Evolutionary conservation across 1,140 invertebrate species (phyloP).

Genomic region (Neelides sp.): DNA sequence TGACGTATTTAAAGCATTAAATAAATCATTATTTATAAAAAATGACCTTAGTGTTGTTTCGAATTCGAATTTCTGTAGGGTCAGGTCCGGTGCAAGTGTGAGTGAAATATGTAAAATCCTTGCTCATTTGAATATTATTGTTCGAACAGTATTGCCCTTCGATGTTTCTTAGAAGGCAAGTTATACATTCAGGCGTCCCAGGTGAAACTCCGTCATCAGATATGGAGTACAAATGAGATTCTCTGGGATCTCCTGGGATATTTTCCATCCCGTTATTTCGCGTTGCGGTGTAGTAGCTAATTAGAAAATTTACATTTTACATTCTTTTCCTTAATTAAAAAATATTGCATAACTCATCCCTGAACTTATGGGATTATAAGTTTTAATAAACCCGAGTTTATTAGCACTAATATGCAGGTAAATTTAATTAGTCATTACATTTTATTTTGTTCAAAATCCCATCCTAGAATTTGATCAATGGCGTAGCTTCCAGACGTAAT

Average conservation of each 20-base stretch:
- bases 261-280: no score
- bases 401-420: no score
- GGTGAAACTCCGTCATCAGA: conserved; percentile 35
- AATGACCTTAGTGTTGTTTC: conserved; percentile 10
- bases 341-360: no score
- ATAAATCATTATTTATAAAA: neutral
- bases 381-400: no score
- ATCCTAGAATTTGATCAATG: conserved; percentile 63
- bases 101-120: conserved; percentile 49
- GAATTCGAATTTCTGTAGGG: conserved; percentile 40
- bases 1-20: no score
- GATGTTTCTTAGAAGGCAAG: conserved; percentile 34
- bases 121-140: conserved; percentile 52
- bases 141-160: conserved; percentile 43
- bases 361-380: no score
- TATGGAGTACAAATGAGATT: conserved; percentile 35
- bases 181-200: conserved; percentile 25
- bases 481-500: conserved; percentile 60
- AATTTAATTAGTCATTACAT: conserved; percentile 51
- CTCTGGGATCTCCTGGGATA: conserved; percentile 32
- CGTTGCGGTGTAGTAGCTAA: no score
- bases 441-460: conserved; percentile 51
- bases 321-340: no score
- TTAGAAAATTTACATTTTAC: no score
- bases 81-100: conserved; percentile 60